Conservation (phyloP, 2,797 vertebrate genomes). For the Molothrus ater region DNA sequence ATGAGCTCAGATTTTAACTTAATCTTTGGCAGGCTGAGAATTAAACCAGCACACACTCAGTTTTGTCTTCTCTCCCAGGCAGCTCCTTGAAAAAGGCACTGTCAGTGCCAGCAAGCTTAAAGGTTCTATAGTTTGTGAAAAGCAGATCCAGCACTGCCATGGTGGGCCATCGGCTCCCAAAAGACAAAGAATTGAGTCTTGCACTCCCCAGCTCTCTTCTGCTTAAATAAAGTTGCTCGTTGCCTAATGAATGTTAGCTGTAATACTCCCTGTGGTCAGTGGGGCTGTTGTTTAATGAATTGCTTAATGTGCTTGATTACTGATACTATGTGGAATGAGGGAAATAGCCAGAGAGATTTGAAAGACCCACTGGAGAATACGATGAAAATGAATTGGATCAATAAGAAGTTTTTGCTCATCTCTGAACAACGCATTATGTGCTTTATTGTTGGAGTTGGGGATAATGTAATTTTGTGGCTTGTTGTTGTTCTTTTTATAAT, state of each 20-base stretch:
- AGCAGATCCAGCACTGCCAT: constrained; percentile 6
- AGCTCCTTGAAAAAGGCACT: constrained; percentile 30
- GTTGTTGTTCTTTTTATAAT: constrained; percentile 79
- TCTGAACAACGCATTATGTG: constrained; percentile 74
- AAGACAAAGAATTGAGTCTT: constrained; percentile 70
- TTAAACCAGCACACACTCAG: background rate
- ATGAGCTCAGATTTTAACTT: constrained; percentile 62
- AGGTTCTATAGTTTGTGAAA: constrained; percentile 53
- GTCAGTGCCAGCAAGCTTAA: constrained; percentile 22
- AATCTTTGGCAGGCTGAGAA: constrained; percentile 48
- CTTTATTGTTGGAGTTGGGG: constrained; percentile 71
- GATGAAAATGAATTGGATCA: constrained; percentile 86
- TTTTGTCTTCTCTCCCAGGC: constrained; percentile 21
- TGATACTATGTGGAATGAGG: constrained; percentile 82
- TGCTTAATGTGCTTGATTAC: constrained; percentile 88
- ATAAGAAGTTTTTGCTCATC: constrained; percentile 82
- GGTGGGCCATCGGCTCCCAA: constrained; percentile 14
- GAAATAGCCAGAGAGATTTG: constrained; percentile 83
- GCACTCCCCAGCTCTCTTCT: constrained; percentile 67
- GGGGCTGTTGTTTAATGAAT: constrained; percentile 86
- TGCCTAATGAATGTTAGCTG: constrained; percentile 82
- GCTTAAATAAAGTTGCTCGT: constrained; percentile 81
- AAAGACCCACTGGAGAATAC: constrained; percentile 85
- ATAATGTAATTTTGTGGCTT: constrained; percentile 82
- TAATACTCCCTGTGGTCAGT: constrained; percentile 83